Percentiles rank a stretch among this genome's conserved stretches.
Conservation (phyloP, 2,888 invertebrate genomes). For the Acholoe squamosa region DNA sequence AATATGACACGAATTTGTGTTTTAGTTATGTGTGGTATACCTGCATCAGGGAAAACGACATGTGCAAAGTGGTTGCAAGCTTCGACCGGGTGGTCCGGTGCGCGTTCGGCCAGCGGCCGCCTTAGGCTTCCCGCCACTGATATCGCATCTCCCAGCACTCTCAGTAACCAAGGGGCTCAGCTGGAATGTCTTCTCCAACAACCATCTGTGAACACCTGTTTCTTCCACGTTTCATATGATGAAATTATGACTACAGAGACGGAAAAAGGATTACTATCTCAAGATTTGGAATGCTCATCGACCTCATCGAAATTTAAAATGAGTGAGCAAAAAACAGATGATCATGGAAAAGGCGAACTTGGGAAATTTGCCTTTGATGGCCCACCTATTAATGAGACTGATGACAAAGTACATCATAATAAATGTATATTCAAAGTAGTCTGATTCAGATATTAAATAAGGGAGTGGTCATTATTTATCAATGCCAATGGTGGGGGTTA, state of each 20-base stretch:
- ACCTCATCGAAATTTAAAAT: too few relatives aligned
- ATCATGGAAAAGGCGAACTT: too few relatives aligned
- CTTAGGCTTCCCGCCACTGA: neutral
- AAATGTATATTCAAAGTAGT: too few relatives aligned
- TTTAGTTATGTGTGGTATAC: slow-evolving; percentile 58
- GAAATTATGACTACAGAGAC: slow-evolving; percentile 59
- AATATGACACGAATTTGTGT: slow-evolving; percentile 34
- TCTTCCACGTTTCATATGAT: slow-evolving; percentile 57
- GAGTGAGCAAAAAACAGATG: too few relatives aligned
- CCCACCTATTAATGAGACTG: too few relatives aligned
- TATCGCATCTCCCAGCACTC: neutral
- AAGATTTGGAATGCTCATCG: neutral
- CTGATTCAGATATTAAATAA: too few relatives aligned
- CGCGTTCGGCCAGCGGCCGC: neutral
- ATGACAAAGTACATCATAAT: too few relatives aligned
- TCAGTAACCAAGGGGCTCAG: neutral
- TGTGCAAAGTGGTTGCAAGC: slow-evolving; percentile 1
- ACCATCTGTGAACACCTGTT: neutral
- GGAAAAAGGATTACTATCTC: slow-evolving; percentile 35
- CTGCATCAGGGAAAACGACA: slow-evolving; percentile 58
- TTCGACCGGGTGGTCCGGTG: neutral
- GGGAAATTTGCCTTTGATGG: too few relatives aligned
- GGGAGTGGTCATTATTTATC: too few relatives aligned
- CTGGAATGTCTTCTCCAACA: neutral
- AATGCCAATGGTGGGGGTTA: too few relatives aligned